Evolutionary conservation across 1,140 invertebrate genomes (phyloP), one percentile per base, ranked within the genome.

Genomic region (Apolygus lucorum): DNA sequence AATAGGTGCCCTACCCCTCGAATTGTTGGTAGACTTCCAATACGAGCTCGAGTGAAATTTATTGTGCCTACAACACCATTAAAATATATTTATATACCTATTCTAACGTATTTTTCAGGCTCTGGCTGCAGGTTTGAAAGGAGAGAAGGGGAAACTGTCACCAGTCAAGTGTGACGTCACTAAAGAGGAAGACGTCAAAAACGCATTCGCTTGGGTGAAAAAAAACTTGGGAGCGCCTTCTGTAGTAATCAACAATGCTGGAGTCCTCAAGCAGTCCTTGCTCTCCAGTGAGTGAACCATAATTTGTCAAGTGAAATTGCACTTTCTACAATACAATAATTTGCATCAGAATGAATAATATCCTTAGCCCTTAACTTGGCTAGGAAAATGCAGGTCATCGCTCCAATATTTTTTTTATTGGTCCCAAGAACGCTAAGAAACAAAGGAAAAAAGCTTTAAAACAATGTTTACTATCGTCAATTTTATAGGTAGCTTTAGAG

Each of bases 241-340:
- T 74, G 78, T 92, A 1, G 79, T 90, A 59, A 79, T 92, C 27
- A 92, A 92, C 75, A 90, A 89, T 76, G 90, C 90, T 1, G 90
- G 73, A 1, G 67, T 74, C 17, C 68, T 52, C n/a, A 26, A 49
- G 34, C 52, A 66, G 14, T 1, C 22, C 8, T 63, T 14, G 4
- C 49, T 2, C n/a, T 2, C 24, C 26, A 21, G 52, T 42, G n/a
- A 68, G 17, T n/a, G n/a, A n/a, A n/a, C n/a, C n/a, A n/a, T 66
- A 22, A 14, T 26, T 26, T 22, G 2, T 26, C 13, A 67, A 22
- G 17, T 42, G 17, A 29, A 34, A 28, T 67, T 34, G 17, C 21
- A 24, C 1, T 67, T 22, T 11, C 28, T 49, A 11, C 1, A 34
- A 24, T 49, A 34, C 49, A 17, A 14, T 21, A 22, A 28, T 67